A percentile compares a stretch with the other conserved stretches of the same genome.
These are phyloP conservation scores for Oxytorus armatus DNA, from an alignment of 2,888 invertebrate genomes.

Conservation along the genomic window DNA sequence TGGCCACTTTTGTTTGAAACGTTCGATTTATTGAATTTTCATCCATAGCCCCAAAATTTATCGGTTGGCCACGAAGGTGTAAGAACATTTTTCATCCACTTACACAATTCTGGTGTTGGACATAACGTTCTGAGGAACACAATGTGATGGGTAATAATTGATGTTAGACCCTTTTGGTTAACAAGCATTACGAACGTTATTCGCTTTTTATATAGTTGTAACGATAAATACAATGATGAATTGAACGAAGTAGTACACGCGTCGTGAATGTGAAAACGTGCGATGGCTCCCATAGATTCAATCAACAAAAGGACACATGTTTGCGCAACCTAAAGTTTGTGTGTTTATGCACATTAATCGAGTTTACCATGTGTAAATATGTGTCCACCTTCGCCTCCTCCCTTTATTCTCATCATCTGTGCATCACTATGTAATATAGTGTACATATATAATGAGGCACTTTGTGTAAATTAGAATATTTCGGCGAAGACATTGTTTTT, in stretches of 20 bases:
- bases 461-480: no score
- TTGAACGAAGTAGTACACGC: conserved; percentile 62
- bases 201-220: conserved; percentile 25
- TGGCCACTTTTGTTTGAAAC: no score
- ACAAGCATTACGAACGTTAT: conserved; percentile 2
- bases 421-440: conserved; percentile 20
- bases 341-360: conserved; percentile 58
- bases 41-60: no score
- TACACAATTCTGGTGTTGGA: no score
- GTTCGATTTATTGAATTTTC: no score
- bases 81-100: no score
- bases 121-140: not conserved
- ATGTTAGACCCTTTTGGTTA: not conserved
- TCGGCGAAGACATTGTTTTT: no score
- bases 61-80: no score
- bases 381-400: conserved; percentile 44
- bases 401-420: conserved; percentile 17
- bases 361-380: conserved; percentile 59
- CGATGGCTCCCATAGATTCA: conserved; percentile 25
- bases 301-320: conserved; percentile 54
- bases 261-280: conserved; percentile 30
- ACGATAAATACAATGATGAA: conserved; percentile 51
- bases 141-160: not conserved
- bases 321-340: conserved; percentile 59
- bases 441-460: not conserved